Percentiles rank a stretch among this genome's conserved stretches.
Conservation (phyloP, 2,888 invertebrate genomes). For the Homarus gammarus region DNA sequence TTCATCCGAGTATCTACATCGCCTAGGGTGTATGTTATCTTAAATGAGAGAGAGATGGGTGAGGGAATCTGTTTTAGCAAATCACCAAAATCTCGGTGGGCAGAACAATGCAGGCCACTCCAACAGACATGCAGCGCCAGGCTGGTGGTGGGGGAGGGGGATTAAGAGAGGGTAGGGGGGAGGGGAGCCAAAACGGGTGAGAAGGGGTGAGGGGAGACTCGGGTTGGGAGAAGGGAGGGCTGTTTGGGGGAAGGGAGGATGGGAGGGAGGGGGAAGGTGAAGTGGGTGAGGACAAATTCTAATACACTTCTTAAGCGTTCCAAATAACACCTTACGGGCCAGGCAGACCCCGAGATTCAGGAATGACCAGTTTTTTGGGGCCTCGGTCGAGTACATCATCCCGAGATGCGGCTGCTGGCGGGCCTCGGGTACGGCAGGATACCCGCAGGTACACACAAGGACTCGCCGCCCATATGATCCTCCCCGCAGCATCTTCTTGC, state of each 20-base stretch:
- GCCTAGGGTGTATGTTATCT: too few relatives aligned
- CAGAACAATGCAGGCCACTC: not conserved
- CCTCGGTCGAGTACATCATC: not conserved
- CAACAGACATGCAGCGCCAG: not conserved
- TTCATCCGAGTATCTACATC: too few relatives aligned
- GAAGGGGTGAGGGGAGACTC: not conserved
- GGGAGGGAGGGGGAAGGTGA: not conserved
- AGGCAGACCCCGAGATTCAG: not conserved
- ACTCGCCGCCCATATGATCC: not conserved
- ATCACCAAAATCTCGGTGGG: not conserved
- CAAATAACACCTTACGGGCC: not conserved
- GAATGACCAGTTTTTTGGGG: not conserved
- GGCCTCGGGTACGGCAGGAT: not conserved
- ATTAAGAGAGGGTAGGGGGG: not conserved
- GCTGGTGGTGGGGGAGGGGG: not conserved
- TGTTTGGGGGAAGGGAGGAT: not conserved
- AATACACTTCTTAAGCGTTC: not conserved
- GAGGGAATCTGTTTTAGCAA: not conserved
- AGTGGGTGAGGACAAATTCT: not conserved
- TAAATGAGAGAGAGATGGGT: too few relatives aligned
- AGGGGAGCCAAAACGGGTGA: not conserved
- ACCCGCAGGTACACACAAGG: not conserved
- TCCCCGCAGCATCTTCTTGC: not conserved
- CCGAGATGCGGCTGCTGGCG: not conserved
- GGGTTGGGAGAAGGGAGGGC: not conserved